Evolutionary conservation across 2,113 vertebrate species (phyloP), one percentile per base, ranked within the genome.

Genomic region (Pholis gunnellus): DNA sequence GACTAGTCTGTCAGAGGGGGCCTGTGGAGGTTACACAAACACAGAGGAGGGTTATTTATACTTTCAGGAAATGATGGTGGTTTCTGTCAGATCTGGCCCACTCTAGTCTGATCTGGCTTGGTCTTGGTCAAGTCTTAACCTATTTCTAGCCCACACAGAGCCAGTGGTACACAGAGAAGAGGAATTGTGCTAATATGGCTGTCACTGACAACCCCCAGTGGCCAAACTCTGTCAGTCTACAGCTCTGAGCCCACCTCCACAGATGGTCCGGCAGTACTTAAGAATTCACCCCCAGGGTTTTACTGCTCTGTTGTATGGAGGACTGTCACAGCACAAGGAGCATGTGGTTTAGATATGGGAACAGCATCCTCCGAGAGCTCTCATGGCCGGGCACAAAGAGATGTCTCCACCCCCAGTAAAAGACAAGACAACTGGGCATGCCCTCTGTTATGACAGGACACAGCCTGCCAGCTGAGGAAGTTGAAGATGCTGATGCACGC

Each of bases 1-100:
- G 95, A 96, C 95, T 94, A 85, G 88, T 91, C 94, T 95, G 93
- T 95, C 94, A 95, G 96, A 96, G 95, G 95, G 94, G 94, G 91
- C 93, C 95, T 82, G 87, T 91, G 84, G 94, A 94, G 96, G 96
- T 98, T 97, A 98, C 94, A 96, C 97, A 96, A 98, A 97, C 96
- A 97, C 84, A 90, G 88, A 81, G 93, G 95, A 91, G 95, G 96
- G 96, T 97, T 98, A 97, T 98, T 97, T 98, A 97, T 96, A 93
- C 93, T 96, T 95, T 92, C 94, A 94, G 95, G 94, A 96, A 97
- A 97, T 96, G 94, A 95, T 96, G 94, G 91, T 89, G 90, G 92
- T 96, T 96, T 96, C 95, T 97, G 95, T 96, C 95, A 95, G 90
- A 91, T 93, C 75, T 90, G 89, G 83, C 86, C 79, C 83, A 87